Percentiles rank a stretch among this genome's conserved stretches.
These are phyloP conservation scores for Tapirus indicus DNA, from an alignment of 2,797 vertebrate species.

Conservation along the genomic window DNA sequence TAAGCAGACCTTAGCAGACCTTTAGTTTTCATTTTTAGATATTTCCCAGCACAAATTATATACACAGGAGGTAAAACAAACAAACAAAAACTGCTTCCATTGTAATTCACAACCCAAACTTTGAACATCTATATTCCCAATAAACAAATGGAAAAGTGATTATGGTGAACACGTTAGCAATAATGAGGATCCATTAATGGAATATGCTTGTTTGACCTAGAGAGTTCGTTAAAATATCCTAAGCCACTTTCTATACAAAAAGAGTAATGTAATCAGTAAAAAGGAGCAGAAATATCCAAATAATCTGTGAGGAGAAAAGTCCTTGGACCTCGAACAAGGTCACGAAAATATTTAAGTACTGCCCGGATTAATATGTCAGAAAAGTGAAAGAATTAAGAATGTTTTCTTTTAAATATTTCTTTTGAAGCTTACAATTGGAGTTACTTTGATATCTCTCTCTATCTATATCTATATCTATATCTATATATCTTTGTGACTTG, in stretches of 20 bases:
- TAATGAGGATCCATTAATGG: neutral
- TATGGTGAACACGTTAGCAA: neutral
- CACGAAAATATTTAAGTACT: neutral
- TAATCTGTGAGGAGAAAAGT: neutral
- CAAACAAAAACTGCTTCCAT: neutral
- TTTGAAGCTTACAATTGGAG: neutral
- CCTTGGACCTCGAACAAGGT: neutral
- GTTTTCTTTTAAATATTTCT: neutral
- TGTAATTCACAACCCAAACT: neutral
- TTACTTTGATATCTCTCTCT: neutral
- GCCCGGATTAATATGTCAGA: neutral
- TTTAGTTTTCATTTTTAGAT: neutral
- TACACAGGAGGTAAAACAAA: neutral
- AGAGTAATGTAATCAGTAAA: neutral
- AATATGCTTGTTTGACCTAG: neutral
- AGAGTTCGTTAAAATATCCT: neutral
- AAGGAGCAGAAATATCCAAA: neutral
- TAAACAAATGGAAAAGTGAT: neutral
- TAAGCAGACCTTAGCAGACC: neutral
- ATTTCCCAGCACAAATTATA: constrained; percentile 7
- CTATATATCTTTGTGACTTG: no score
- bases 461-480: no score
- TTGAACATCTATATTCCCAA: neutral
- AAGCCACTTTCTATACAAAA: neutral
- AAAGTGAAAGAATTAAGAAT: neutral